Evolutionary conservation across 2,888 invertebrate genomes (phyloP), one percentile per base, ranked within the genome.

Genomic region (Phyllotreta cruciferae): DNA sequence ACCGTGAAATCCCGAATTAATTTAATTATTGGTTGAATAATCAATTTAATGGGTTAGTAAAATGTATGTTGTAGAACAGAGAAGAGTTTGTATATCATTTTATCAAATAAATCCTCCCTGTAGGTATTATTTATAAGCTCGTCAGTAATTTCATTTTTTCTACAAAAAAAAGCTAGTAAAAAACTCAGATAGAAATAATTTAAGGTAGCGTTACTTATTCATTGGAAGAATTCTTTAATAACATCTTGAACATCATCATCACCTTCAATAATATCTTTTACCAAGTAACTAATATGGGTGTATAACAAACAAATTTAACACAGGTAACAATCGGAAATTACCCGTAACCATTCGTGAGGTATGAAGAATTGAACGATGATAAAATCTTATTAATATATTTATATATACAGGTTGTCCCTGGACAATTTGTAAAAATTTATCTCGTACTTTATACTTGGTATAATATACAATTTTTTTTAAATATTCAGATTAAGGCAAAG

Each of bases 241-340:
- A 24, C 24, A 24, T 24, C 24, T 24, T 24, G 24, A n/a, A n/a
- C n/a, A 24, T 24, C 24, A 24, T 24, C 24, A 24, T 34, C 41
- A 9, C 34, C 54, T 13, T n/a, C 54, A 34, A 41, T 41, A 54
- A 24, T 24, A 24, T 24, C 24, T 24, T 24, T 24, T 24, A 24
- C 24, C 24, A 24, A 24, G 24, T 24, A 24, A 24, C 24, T 24
- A 24, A 24, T 24, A 24, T 4, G 24, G 24, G 24, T 24, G 24
- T 24, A 24, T 24, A 24, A 24, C 24, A 24, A 24, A 24, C 24
- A 24, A 24, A 24, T 24, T 24, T 24, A 24, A 24, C 24, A 60
- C 58, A 42, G 42, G 52, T 60, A 37, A 52, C 38, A 60, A 60
- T 60, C 58, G 24, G 44, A 52, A 52, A 52, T 60, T 60, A 60